A percentile compares a stretch with the other conserved stretches of the same genome.
phyloP scores from a whole-genome alignment of 2,113 vertebrate species.

The Bothrops jararaca region DNA sequence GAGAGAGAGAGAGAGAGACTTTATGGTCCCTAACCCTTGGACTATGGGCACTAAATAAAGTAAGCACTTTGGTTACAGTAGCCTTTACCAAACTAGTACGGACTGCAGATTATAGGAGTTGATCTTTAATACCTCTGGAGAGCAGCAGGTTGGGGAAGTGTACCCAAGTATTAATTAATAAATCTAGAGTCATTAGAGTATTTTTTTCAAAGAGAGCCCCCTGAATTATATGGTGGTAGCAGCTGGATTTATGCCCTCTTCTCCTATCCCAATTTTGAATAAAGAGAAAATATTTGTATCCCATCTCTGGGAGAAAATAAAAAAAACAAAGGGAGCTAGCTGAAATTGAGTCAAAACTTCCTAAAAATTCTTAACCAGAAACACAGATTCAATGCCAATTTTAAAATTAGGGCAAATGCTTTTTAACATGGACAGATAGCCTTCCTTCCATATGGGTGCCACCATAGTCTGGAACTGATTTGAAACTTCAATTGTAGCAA shows the following conservation, averaged over 20 bases:
- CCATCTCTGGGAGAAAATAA: not conserved
- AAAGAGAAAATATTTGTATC: not conserved
- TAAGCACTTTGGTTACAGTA: not conserved
- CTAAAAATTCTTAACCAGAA: not conserved
- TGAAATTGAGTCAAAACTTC: not conserved
- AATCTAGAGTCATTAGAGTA: not conserved
- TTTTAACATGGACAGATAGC: not conserved
- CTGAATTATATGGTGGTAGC: not conserved
- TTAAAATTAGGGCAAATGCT: not conserved
- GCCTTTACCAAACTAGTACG: not conserved
- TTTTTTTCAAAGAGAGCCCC: not conserved
- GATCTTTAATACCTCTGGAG: not conserved
- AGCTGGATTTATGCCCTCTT: not conserved
- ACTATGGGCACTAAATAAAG: not conserved
- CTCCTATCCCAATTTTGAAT: not conserved
- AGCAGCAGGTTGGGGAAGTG: not conserved
- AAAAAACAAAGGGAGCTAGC: not conserved
- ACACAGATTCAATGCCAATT: not conserved
- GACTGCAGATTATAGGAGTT: not conserved
- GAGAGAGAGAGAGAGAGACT: not conserved
- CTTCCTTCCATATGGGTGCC: not conserved
- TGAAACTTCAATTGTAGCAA: not conserved
- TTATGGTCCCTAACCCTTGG: not conserved
- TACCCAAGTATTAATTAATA: not conserved
- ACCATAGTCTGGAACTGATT: not conserved